Percentiles rank a stretch among this genome's conserved stretches.
Evolutionary conservation across 2,797 vertebrate species (phyloP).

Genomic region (Amblyopsis hoosieri): DNA sequence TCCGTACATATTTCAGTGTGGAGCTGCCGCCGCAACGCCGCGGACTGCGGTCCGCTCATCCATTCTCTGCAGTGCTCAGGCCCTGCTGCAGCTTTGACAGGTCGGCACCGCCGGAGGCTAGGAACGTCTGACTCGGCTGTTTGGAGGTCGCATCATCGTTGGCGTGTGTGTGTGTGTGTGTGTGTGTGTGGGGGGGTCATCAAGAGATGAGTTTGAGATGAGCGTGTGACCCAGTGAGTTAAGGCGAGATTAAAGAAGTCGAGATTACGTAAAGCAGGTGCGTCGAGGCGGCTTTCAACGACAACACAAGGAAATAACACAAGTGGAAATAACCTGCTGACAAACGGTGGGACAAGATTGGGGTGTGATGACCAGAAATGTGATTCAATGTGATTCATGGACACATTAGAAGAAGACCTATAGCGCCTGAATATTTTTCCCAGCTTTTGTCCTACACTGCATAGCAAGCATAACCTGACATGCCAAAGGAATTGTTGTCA

Average conservation of each 20-base stretch:
- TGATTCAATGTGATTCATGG: too few species aligned
- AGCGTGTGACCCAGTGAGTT: background rate
- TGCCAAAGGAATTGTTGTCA: too few species aligned
- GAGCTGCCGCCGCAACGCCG: conserved; percentile 66
- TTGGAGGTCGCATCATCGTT: conserved; percentile 65
- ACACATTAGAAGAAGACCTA: too few species aligned
- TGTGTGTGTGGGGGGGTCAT: conserved; percentile 10
- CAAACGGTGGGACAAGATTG: too few species aligned
- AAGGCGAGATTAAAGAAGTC: background rate
- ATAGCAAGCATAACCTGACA: too few species aligned
- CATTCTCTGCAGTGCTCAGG: conserved; percentile 65
- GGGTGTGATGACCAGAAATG: too few species aligned
- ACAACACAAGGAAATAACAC: background rate
- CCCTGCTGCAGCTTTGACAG: conserved; percentile 70
- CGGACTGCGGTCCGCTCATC: conserved; percentile 67
- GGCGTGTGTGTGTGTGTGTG: conserved; percentile 22
- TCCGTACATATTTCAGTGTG: conserved; percentile 80
- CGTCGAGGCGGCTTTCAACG: background rate
- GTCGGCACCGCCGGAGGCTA: conserved; percentile 60
- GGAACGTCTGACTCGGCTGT: conserved; percentile 54
- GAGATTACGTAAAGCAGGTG: background rate
- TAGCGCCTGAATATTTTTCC: too few species aligned
- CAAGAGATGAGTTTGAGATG: conserved; percentile 5
- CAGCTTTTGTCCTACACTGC: too few species aligned
- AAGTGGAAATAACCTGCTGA: background rate